phyloP scores from a whole-genome alignment of 2,113 vertebrate genomes.

The Trematomus loennbergii region DNA sequence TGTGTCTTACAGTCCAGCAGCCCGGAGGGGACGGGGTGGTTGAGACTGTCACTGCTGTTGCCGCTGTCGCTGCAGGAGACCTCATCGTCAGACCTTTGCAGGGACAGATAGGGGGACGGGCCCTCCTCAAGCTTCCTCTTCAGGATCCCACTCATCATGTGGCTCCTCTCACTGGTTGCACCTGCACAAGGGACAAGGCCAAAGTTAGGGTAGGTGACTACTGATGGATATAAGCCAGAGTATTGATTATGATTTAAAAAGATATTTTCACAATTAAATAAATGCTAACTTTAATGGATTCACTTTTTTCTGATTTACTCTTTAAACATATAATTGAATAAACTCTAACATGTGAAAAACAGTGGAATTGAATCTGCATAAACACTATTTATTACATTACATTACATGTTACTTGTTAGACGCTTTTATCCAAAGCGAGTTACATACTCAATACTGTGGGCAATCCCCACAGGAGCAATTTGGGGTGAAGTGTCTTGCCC shows the following conservation, averaged over 20 bases:
- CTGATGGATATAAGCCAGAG: neutral
- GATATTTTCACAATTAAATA: too few relatives aligned
- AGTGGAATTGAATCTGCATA: neutral
- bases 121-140: slow-evolving; percentile 94
- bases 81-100: slow-evolving; percentile 89
- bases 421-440: too few relatives aligned
- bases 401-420: too few relatives aligned
- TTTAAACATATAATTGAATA: neutral
- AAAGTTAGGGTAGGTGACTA: neutral
- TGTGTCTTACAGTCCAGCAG: slow-evolving; percentile 89
- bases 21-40: slow-evolving; percentile 88
- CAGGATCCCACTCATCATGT: slow-evolving; percentile 90
- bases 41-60: slow-evolving; percentile 95
- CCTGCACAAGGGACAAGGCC: slow-evolving; percentile 25
- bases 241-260: neutral
- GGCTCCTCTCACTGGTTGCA: slow-evolving; percentile 45
- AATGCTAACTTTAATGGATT: too few relatives aligned
- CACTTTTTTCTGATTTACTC: too few relatives aligned
- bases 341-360: neutral
- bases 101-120: slow-evolving; percentile 89
- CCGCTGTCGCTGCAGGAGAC: slow-evolving; percentile 96
- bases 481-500: too few relatives aligned
- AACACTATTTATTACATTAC: neutral
- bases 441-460: too few relatives aligned
- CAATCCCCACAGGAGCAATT: too few relatives aligned